phyloP scores from a whole-genome alignment of 2,888 invertebrate species.

The Gryllus longicercus region DNA sequence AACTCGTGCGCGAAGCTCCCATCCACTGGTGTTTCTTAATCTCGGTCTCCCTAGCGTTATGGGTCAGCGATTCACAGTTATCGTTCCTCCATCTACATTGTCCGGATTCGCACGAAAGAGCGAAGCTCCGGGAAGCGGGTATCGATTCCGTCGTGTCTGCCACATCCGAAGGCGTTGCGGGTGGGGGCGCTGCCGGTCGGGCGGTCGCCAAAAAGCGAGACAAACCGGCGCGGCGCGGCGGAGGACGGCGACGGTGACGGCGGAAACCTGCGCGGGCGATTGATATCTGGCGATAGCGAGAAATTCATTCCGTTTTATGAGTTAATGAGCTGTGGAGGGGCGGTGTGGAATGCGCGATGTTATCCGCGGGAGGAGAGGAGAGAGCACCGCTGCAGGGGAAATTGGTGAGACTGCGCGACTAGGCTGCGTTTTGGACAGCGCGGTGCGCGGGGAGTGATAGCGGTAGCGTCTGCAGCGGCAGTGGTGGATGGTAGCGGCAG shows the following conservation, averaged over 20 bases:
- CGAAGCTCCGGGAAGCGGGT: not conserved
- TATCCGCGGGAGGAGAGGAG: not conserved
- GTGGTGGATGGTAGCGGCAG: too few relatives aligned
- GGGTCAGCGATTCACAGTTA: not conserved
- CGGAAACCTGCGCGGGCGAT: slow-evolving; percentile 8
- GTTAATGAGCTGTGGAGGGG: slow-evolving; percentile 17
- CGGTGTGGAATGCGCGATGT: slow-evolving; percentile 4
- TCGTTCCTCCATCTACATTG: not conserved
- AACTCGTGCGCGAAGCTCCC: not conserved
- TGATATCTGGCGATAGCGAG: slow-evolving; percentile 8
- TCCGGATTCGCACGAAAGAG: not conserved
- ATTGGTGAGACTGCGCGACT: not conserved
- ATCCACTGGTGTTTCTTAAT: not conserved
- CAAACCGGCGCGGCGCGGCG: not conserved
- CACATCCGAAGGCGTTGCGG: not conserved
- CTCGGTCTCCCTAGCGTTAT: not conserved
- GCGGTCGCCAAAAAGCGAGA: not conserved
- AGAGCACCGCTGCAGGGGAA: not conserved
- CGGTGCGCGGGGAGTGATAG: too few relatives aligned
- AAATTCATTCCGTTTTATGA: slow-evolving; percentile 1
- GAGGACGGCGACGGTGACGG: too few relatives aligned
- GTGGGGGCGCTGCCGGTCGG: not conserved
- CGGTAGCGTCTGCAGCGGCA: too few relatives aligned
- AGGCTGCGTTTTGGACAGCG: too few relatives aligned
- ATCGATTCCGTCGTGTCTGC: not conserved